Evolutionary conservation across 2,113 vertebrate genomes (phyloP).

Genomic region (Macroglossus sobrinus): DNA sequence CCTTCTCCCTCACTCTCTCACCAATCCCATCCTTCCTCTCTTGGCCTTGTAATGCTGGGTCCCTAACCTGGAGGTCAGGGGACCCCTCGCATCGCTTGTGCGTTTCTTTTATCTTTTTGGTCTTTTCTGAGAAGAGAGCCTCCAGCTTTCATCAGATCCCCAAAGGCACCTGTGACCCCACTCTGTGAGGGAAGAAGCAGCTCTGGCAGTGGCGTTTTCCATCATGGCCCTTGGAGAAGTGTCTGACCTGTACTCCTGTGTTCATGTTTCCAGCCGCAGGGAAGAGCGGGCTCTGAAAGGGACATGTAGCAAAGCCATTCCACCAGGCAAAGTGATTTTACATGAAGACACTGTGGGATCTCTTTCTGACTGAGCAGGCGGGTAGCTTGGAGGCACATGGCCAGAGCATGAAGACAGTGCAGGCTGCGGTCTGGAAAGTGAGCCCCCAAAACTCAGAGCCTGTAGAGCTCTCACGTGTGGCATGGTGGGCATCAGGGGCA

Average conservation of each 20-base stretch:
- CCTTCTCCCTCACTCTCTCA: background rate
- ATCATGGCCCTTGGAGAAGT: background rate
- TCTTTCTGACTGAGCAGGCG: background rate
- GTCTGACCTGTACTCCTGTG: background rate
- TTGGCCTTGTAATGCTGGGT: background rate
- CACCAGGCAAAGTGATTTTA: background rate
- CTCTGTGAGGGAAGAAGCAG: background rate
- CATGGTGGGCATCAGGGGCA: background rate
- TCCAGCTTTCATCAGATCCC: background rate
- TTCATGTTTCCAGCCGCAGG: background rate
- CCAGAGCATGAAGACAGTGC: background rate
- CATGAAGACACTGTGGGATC: background rate
- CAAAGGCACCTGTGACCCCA: background rate
- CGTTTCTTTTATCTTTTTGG: background rate
- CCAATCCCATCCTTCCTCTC: background rate
- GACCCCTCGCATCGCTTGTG: background rate
- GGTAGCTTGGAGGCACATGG: background rate
- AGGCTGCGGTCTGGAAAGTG: background rate
- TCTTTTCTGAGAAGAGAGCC: background rate
- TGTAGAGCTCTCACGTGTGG: fast-evolving
- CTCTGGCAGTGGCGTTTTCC: background rate
- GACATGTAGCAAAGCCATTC: background rate
- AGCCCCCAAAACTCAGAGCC: background rate
- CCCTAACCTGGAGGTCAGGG: background rate
- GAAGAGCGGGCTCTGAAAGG: background rate